Base-by-base conservation (phyloP, 2,888 invertebrate species). In the Plagodis pulveraria region DNA sequence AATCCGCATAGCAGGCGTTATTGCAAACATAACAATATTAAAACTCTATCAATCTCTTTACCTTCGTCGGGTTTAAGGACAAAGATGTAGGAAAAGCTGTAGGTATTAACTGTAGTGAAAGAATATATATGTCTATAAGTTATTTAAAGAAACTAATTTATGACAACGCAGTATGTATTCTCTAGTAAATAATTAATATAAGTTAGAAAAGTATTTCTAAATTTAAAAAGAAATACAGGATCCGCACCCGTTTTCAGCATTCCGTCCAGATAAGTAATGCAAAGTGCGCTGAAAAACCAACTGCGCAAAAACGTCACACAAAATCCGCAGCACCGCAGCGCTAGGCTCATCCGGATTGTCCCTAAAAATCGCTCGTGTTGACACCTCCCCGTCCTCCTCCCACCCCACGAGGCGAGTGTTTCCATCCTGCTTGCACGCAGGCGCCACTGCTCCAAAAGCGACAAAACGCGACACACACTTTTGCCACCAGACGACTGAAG, bases 361-460 rank as follows among this genome's bases (percentile, higher is more conserved):
- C 87, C 86, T 89, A 89, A 89, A 89, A 87, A 89, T 86, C 85
- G 83, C 81, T 77, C 78, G 74, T 84, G 89, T 89, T 91, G 91
- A 91, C 91, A 91, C 91, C 90, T 89, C 88, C 89, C 84, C 78
- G 79, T 83, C 84, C 80, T 83, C 84, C 83, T 83, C 83, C 83
- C 82, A 80, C 84, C 80, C 81, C 78, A 72, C 71, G 57, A 63
- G 72, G 73, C 73, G 72, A 71, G 67, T 74, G 69, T 66, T 59
- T 65, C 80, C 78, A 72, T 92, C 91, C 73, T 81, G 66, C 87
- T 91, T 89, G 75, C 87, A 86, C 90, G 69, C 76, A 77, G 76
- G 76, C 83, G 74, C 76, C 76, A 75, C 78, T 78, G 79, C 74
- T 76, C 78, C 72, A 75, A 73, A 79, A 84, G 81, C 89, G 89